Base-by-base conservation (phyloP, 2,888 invertebrate species). In the Hoplodrina blanda region DNA sequence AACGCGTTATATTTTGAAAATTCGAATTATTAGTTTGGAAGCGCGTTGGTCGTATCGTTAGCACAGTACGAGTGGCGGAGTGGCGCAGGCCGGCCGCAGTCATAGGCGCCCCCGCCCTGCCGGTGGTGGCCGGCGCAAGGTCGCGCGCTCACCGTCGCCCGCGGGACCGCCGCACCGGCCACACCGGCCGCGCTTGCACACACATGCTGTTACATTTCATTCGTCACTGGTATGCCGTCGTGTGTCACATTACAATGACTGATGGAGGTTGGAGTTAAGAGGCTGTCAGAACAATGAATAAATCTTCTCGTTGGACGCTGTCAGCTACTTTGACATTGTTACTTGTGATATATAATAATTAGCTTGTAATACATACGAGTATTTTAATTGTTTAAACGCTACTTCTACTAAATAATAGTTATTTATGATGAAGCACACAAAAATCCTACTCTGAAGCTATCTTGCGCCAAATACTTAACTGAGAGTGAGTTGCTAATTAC, bases 91-190 rank as follows among this genome's bases (percentile, higher is more conserved):
- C 83, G 85, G 88, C 86, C 83, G 90, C 93, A 86, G 89, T 90
- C 88, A 89, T 92, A 92, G 91, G 90, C 93, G 93, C 94, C 95
- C 94, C 95, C 94, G 95, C 94, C 94, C 93, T 91, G 83, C 75
- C 70, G 69, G 76, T 75, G 86, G 80, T 85, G 87, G 85, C 72
- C 67, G 52, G 67, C 65, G 85, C 94, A 94, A 95, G 95, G 95
- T 88, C 92, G 89, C 87, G 89, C 94, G 91, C 91, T 93, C 94
- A 90, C 94, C 88, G 86, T 84, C 85, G 86, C 79, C 88, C 25
- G 25, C 84, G 69, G 78, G 80, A 68, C 78, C 64, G 72, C 62
- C 70, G 77, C 80, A 50, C 72, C 75, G 66, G 62, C 78, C 68
- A 63, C 73, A 59, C 30, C 44, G 41, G 41, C 41, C 41, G 11